Evolutionary conservation across 2,113 vertebrate species (phyloP).

Genomic region (Serilophus lunatus): DNA sequence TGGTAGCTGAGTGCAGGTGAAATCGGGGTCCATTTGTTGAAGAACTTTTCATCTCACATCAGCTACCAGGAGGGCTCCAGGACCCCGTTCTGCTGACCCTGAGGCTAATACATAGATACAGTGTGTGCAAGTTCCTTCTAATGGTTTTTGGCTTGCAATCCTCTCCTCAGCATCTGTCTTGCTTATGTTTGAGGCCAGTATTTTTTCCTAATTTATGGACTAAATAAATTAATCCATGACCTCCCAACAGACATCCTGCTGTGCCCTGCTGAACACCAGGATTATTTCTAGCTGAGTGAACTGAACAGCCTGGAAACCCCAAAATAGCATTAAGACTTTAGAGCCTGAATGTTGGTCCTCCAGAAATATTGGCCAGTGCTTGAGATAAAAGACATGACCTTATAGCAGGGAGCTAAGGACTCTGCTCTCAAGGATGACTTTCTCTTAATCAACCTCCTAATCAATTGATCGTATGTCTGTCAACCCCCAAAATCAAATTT

Average conservation of each 20-base stretch:
- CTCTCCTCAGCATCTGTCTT: constrained; percentile 26
- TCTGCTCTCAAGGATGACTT: background rate
- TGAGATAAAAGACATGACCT: background rate
- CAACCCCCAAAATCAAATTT: background rate
- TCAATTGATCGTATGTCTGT: background rate
- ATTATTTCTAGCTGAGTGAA: constrained; percentile 29
- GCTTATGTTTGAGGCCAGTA: background rate
- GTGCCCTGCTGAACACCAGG: background rate
- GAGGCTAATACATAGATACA: background rate
- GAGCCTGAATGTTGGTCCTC: background rate
- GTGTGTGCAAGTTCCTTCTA: background rate
- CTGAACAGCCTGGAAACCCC: background rate
- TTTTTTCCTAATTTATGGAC: constrained; percentile 32
- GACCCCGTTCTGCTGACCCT: background rate
- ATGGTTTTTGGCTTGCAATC: constrained; percentile 20
- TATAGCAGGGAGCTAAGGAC: background rate
- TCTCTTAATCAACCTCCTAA: background rate
- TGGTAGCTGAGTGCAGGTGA: constrained; percentile 27
- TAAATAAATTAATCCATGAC: constrained; percentile 29
- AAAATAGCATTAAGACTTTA: background rate
- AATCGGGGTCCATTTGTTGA: background rate
- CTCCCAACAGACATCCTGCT: background rate
- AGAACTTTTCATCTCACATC: background rate
- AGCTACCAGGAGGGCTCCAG: background rate
- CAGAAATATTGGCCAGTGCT: background rate